These are phyloP conservation scores for Tylochromis polylepis DNA, from an alignment of 2,113 vertebrate species.

Conservation along the genomic window DNA sequence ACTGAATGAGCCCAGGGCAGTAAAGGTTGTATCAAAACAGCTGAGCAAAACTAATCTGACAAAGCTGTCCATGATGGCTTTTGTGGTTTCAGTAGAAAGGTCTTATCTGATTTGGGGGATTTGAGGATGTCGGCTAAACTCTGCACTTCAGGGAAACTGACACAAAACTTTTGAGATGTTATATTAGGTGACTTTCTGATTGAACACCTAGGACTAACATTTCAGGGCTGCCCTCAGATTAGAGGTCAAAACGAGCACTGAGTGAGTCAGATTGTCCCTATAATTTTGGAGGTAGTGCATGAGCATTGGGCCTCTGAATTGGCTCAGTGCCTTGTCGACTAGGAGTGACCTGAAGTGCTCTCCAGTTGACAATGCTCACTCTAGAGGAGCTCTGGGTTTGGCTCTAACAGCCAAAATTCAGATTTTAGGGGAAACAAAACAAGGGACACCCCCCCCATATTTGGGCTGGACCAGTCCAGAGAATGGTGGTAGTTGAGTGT, in stretches of 20 bases:
- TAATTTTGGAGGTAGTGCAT: background rate
- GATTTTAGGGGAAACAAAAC: background rate
- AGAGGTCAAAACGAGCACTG: background rate
- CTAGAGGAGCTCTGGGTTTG: background rate
- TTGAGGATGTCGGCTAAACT: no score
- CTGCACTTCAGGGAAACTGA: background rate
- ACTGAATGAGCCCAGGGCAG: background rate
- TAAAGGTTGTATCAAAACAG: fast-evolving
- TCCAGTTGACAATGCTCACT: no score
- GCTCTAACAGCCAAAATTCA: no score
- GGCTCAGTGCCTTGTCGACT: background rate
- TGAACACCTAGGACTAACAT: background rate
- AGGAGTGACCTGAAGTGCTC: background rate
- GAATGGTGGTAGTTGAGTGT: background rate
- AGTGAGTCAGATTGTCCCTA: background rate
- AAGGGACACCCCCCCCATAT: no score
- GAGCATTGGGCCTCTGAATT: background rate
- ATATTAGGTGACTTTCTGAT: background rate
- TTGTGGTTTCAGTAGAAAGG: no score
- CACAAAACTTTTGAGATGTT: no score
- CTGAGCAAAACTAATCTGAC: background rate
- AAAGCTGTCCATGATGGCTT: background rate
- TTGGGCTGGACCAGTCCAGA: background rate
- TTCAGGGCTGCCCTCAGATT: background rate
- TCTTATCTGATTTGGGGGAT: no score